These are phyloP conservation scores for Heteromurus nitidus DNA, from an alignment of 2,888 invertebrate genomes.

Conservation along the genomic window DNA sequence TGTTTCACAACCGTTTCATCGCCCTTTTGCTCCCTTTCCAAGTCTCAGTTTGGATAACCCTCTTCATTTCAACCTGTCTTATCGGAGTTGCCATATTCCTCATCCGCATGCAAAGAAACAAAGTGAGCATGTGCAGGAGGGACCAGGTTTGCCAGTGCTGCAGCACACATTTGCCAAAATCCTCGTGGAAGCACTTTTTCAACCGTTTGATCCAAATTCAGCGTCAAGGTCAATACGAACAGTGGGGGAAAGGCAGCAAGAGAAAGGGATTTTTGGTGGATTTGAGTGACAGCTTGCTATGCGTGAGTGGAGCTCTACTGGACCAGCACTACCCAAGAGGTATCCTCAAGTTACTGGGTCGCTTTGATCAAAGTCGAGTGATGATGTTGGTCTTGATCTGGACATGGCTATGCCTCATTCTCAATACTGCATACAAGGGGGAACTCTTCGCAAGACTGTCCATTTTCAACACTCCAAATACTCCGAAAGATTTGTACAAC, in stretches of 20 bases:
- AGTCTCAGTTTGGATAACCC: not conserved
- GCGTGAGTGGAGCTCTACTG: slow-evolving; percentile 7
- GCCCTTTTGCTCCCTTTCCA: not conserved
- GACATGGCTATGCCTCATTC: slow-evolving; percentile 8
- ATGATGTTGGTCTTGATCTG: not conserved
- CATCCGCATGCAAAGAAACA: too few relatives aligned
- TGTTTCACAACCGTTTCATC: not conserved
- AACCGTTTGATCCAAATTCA: too few relatives aligned
- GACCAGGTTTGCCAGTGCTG: not conserved
- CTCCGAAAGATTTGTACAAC: not conserved
- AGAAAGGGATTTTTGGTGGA: not conserved
- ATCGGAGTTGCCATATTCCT: not conserved
- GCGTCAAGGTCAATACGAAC: too few relatives aligned
- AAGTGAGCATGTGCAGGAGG: too few relatives aligned
- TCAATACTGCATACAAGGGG: slow-evolving; percentile 20
- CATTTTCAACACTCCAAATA: not conserved
- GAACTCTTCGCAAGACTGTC: slow-evolving; percentile 8
- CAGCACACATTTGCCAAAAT: not conserved
- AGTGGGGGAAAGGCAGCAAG: too few relatives aligned
- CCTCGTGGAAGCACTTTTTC: not conserved
- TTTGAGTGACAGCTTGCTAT: not conserved
- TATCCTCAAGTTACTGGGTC: not conserved
- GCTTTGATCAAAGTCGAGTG: not conserved
- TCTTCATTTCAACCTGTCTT: not conserved
- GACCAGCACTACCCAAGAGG: slow-evolving; percentile 12